Base-by-base conservation (phyloP, 2,888 invertebrate species). In the Cheilosia impressa region DNA sequence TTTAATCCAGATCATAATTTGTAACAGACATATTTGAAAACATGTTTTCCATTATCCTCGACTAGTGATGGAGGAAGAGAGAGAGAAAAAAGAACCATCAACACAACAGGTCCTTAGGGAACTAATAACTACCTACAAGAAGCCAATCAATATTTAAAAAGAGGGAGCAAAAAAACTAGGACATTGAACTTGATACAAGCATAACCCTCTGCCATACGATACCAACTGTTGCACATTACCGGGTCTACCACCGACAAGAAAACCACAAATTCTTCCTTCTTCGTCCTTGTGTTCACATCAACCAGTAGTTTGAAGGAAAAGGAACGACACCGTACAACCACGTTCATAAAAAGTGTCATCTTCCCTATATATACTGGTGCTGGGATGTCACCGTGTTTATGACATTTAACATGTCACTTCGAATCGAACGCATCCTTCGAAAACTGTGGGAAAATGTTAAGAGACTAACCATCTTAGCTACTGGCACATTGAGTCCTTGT, bases 331-430 rank as follows among this genome's bases (percentile, higher is more conserved):
- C 10, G 24, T 27, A 55, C 62, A 68, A 72, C 55, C 43, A 69
- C 63, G 47, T 75, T 55, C 41, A 63, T 79, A 69, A 85, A 81
- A 85, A 85, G 66, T 77, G 81, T 85, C 80, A 76, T 81, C 71
- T 76, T 85, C 52, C 65, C 52, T 52, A 50, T 55, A 13, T 38
- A 38, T 4, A 38, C 38, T 13, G 38, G 13, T 38, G 38, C 38
- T 58, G 50, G 27, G 52, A 45, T 76, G 50, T 66, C 31, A 68
- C 43, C 57, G 62, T 78, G 83, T 73, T 78, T 83, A 85, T 81
- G 77, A 81, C 85, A 77, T 81, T 85, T 72, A 81, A 72, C 72
- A 81, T 81, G 85, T 81, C 85, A 85, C 77, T 68, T 76, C 55
- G 71, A 85, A 80, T 71, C 75, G 80, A 72, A 62, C 55, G 52